Conservation (phyloP, 2,888 invertebrate species). For the Leptopterna dolabrata region DNA sequence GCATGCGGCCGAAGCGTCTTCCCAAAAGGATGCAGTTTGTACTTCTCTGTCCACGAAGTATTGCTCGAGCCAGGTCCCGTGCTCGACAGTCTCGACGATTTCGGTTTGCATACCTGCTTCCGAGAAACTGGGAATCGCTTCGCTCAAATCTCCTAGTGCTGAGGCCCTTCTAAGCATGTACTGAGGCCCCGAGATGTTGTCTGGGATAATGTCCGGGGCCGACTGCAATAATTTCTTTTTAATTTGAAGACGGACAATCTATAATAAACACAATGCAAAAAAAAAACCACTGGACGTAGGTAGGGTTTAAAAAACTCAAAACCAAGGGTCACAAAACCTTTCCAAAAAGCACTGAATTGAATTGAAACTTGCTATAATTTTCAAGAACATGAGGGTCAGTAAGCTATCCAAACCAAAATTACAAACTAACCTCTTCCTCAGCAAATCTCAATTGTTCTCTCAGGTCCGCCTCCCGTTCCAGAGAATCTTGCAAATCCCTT, state of each 20-base stretch:
- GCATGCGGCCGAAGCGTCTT: not conserved
- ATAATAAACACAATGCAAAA: constrained; percentile 56
- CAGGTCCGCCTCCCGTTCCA: constrained; percentile 93
- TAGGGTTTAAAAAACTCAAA: not conserved
- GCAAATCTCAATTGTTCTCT: constrained; percentile 92
- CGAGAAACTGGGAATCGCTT: not conserved
- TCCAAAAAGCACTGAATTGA: not conserved
- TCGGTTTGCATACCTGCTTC: not conserved
- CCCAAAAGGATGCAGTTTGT: not conserved
- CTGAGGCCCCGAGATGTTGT: not conserved
- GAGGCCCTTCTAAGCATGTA: not conserved
- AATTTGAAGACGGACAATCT: constrained; percentile 59
- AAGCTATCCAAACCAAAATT: not conserved
- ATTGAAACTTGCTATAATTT: not conserved
- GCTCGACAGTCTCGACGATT: not conserved
- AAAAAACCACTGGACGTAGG: constrained; percentile 25
- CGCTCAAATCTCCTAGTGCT: not conserved
- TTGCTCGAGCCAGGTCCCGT: constrained; percentile 41
- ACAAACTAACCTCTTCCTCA: constrained; percentile 81
- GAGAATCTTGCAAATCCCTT: constrained; percentile 88
- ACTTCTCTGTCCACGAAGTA: not conserved
- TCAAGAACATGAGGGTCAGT: not conserved
- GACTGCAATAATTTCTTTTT: constrained; percentile 58
- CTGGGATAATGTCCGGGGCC: constrained; percentile 46
- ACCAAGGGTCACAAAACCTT: not conserved